Conservation (phyloP, 2,888 invertebrate species). For the Bellardia pandia region DNA sequence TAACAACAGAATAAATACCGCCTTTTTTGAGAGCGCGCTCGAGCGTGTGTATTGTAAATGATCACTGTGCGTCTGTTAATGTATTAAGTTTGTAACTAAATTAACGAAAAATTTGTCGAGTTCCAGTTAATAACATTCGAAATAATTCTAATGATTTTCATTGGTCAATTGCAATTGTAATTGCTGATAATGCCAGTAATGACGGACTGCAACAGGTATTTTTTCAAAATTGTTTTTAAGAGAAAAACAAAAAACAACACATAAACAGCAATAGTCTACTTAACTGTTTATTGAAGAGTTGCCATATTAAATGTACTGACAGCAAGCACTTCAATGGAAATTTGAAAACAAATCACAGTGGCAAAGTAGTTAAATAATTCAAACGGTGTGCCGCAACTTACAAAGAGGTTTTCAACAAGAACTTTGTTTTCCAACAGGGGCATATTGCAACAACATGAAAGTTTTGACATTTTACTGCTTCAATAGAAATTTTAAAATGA, state of each 20-base stretch:
- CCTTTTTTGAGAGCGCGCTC: constrained; percentile 62
- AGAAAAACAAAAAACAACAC: constrained; percentile 20
- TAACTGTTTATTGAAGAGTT: constrained; percentile 10
- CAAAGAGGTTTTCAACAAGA: too few relatives aligned
- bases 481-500: too few relatives aligned
- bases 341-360: too few relatives aligned
- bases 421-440: too few relatives aligned
- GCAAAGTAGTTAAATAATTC: too few relatives aligned
- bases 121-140: constrained; percentile 37
- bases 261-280: constrained; percentile 15
- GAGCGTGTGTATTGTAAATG: neutral
- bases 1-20: constrained; percentile 10
- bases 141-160: constrained; percentile 69
- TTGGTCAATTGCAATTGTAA: constrained; percentile 64
- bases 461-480: too few relatives aligned
- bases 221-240: constrained; percentile 8
- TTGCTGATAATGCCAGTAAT: constrained; percentile 51
- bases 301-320: neutral
- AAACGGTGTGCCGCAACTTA: too few relatives aligned
- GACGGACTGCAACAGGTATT: constrained; percentile 25
- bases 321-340: too few relatives aligned
- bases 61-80: constrained; percentile 6
- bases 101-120: constrained; percentile 56
- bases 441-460: too few relatives aligned
- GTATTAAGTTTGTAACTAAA: constrained; percentile 47